Conservation (phyloP, 2,797 vertebrate species). For the Chlorospingus semifuscus region DNA sequence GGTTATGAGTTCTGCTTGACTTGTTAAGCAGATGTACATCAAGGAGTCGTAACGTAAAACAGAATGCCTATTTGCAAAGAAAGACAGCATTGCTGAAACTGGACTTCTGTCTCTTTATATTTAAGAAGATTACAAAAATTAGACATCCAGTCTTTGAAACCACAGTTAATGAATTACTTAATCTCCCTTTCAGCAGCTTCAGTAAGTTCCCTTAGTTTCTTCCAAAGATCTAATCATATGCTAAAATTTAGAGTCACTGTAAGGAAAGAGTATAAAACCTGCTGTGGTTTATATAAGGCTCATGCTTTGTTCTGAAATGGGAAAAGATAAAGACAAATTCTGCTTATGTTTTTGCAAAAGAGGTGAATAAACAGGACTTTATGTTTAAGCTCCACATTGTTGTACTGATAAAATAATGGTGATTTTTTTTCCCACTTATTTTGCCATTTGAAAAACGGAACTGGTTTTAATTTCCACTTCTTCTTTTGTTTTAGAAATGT, state of each 20-base stretch:
- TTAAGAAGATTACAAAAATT: conserved; percentile 43
- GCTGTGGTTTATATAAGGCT: not conserved
- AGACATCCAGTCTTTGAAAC: not conserved
- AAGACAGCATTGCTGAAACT: not conserved
- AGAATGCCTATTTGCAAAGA: not conserved
- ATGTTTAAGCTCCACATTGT: not conserved
- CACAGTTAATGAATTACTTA: conserved; percentile 38
- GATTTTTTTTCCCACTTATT: not conserved
- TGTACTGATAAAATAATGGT: not conserved
- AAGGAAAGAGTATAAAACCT: not conserved
- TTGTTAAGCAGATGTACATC: not conserved
- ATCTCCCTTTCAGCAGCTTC: not conserved
- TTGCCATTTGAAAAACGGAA: not conserved
- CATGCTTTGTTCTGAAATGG: not conserved
- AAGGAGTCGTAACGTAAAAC: rapidly evolving
- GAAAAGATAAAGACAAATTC: not conserved
- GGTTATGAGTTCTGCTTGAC: not conserved
- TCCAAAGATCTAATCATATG: not conserved
- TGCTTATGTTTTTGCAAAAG: not conserved
- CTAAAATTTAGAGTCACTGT: not conserved
- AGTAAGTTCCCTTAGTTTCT: not conserved
- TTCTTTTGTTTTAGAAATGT: not conserved
- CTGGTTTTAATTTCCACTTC: not conserved
- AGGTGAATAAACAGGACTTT: not conserved
- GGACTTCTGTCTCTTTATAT: not conserved